Percentiles rank a stretch among this genome's conserved stretches.
Evolutionary conservation across 2,797 vertebrate genomes (phyloP).

Genomic region (Mico argentatus): DNA sequence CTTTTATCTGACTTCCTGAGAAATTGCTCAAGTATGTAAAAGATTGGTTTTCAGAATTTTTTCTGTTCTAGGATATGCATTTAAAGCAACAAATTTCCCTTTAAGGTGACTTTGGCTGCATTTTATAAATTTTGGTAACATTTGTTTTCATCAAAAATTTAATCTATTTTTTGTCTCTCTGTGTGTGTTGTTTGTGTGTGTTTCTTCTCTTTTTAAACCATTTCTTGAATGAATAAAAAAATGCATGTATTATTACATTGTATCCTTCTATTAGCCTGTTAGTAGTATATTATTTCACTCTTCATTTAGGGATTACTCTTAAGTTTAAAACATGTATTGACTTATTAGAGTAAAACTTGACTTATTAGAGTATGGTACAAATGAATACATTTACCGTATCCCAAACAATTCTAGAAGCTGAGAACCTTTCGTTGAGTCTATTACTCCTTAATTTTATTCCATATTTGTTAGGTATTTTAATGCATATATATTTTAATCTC

Average conservation of each 20-base stretch:
- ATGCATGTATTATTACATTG: neutral
- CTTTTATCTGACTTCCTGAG: neutral
- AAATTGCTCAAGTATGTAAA: neutral
- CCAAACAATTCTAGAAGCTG: neutral
- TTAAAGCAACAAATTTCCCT: neutral
- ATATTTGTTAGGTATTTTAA: neutral
- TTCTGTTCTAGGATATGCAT: neutral
- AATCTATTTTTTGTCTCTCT: neutral
- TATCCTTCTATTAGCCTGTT: neutral
- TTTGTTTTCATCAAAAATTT: neutral
- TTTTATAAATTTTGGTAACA: neutral
- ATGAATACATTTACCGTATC: neutral
- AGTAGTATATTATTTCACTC: neutral
- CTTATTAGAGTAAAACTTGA: neutral
- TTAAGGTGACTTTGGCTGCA: neutral
- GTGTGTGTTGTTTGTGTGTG: neutral
- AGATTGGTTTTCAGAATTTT: neutral
- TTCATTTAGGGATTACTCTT: neutral
- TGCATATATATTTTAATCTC: neutral
- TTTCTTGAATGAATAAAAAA: neutral
- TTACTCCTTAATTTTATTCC: neutral
- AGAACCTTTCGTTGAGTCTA: neutral
- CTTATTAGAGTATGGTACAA: neutral
- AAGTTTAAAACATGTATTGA: neutral
- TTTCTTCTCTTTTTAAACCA: neutral